Evolutionary conservation across 2,797 vertebrate species (phyloP).

Genomic region (Eulemur albifrons): DNA sequence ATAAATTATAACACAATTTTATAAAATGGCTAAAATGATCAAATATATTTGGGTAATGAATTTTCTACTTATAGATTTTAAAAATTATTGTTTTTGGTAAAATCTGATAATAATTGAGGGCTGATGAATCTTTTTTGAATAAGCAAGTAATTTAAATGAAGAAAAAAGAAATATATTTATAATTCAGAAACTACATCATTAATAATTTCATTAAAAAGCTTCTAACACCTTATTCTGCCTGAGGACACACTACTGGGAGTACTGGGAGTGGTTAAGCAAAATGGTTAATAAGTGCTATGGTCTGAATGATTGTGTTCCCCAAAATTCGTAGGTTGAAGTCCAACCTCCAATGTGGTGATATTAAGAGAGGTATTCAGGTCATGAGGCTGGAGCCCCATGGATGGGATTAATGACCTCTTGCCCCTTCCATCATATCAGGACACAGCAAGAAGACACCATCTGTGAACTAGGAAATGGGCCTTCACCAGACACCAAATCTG

Average conservation of each 20-base stretch:
- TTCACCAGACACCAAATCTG: neutral
- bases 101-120: neutral
- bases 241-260: neutral
- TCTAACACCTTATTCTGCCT: neutral
- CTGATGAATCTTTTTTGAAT: neutral
- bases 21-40: neutral
- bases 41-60: neutral
- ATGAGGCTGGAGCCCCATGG: neutral
- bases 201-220: constrained; percentile 18
- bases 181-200: neutral
- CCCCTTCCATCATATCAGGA: neutral
- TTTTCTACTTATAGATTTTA: neutral
- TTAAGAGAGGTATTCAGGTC: neutral
- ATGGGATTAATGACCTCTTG: neutral
- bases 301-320: neutral
- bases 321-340: neutral
- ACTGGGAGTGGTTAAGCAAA: neutral
- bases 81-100: neutral
- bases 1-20: neutral
- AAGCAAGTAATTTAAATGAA: neutral
- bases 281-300: neutral
- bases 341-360: neutral
- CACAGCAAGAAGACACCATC: neutral
- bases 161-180: neutral
- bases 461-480: neutral